Base-by-base conservation (phyloP, 1,140 invertebrate genomes). In the Aphaenogaster floridana region DNA sequence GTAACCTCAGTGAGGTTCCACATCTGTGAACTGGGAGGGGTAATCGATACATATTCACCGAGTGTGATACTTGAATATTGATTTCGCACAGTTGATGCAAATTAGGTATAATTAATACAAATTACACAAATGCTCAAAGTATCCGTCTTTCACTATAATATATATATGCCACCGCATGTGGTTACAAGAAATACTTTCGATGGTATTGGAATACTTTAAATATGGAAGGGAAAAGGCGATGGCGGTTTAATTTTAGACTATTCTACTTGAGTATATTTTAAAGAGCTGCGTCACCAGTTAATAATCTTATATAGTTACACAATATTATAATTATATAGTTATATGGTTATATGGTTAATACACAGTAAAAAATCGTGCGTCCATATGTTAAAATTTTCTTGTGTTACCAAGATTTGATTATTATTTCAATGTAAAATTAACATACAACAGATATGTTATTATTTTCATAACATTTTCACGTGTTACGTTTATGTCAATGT, bases 41-140 rank as follows among this genome's bases (percentile, higher is more conserved):
- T 48, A 78, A 78, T 78, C n/a, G 28, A 78, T 78, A 45, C 76
- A 48, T 45, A 45, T 78, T 64, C 9, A 0, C 39, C 1, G 15
- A 34, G n/a, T 21, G 11, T 42, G 34, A 76, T 59, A 76, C 13
- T 59, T 59, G 39, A 76, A 8, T 76, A 76, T 76, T 57, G 36
- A 76, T 76, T 76, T 76, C 3, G 54, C 3, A 39, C 21, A 45
- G 36, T 57, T 59, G n/a, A n/a, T 34, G 9, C n/a, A 45, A 78
- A 48, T 79, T 66, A 68, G 13, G n/a, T 17, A 15, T 79, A 79
- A 79, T 66, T 79, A 79, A 79, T 79, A 36, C 3, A 36, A 66
- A 64, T 79, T 17, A 48, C 66, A 66, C 9, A 36, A 64, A 68
- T 36, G 9, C 15, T 17, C 1, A 8, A 66, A 66, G 6, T 45